A percentile compares a stretch with the other conserved stretches of the same genome.
phyloP scores from a whole-genome alignment of 2,797 vertebrate genomes.

The Vireo griseus region DNA sequence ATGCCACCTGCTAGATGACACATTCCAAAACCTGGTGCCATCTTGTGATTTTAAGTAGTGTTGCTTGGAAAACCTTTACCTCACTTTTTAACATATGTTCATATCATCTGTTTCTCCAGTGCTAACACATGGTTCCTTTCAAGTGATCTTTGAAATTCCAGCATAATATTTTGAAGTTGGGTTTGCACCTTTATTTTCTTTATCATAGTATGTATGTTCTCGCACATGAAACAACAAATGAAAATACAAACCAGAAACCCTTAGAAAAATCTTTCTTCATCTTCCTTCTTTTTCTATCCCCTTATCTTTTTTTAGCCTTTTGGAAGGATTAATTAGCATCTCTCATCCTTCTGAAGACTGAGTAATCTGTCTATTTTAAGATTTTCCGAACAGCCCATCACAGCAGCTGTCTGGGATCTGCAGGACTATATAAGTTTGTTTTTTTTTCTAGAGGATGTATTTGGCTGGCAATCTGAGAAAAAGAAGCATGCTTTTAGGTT shows the following conservation, averaged over 20 bases:
- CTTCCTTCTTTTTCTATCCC: not conserved
- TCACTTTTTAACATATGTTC: not conserved
- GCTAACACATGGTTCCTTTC: not conserved
- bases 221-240: rapidly evolving
- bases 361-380: slow-evolving; percentile 33
- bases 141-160: not conserved
- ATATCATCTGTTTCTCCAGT: not conserved
- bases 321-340: slow-evolving; percentile 15
- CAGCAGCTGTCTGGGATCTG: not conserved
- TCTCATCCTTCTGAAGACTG: slow-evolving; percentile 11
- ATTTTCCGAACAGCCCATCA: not conserved
- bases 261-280: not conserved
- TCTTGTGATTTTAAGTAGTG: not conserved
- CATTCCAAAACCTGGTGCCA: not conserved
- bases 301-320: not conserved
- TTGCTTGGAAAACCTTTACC: not conserved
- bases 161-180: not conserved
- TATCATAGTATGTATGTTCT: not conserved
- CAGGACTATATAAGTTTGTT: not conserved
- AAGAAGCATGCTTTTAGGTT: not conserved
- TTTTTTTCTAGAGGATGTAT: not conserved
- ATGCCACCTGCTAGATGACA: not conserved
- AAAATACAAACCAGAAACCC: not conserved
- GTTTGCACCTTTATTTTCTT: not conserved
- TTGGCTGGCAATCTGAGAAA: not conserved